These are phyloP conservation scores for Coregonus ussuriensis DNA, from an alignment of 2,797 vertebrate genomes.

Conservation along the genomic window DNA sequence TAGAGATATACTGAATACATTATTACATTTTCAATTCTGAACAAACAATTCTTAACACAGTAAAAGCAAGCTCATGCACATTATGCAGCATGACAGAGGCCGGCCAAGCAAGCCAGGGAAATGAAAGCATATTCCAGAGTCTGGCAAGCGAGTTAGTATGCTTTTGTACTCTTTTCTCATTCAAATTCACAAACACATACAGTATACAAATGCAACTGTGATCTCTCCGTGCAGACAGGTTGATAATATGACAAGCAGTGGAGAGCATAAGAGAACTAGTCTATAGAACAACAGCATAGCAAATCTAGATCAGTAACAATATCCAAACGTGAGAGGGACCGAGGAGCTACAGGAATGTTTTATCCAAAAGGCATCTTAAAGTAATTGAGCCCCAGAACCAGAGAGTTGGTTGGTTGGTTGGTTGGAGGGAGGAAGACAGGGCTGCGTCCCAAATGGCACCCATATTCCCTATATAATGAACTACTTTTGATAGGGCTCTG, in stretches of 20 bases:
- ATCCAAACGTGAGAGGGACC: neutral
- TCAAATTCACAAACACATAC: slow-evolving; percentile 41
- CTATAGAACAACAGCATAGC: slow-evolving; percentile 51
- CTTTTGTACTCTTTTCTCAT: slow-evolving; percentile 11
- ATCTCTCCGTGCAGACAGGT: slow-evolving; percentile 58
- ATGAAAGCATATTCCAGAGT: slow-evolving; percentile 31
- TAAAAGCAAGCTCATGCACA: slow-evolving; percentile 47
- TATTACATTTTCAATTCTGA: neutral
- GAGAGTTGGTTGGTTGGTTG: slow-evolving; percentile 30
- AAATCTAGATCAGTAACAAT: slow-evolving; percentile 17
- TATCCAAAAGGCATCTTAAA: slow-evolving; percentile 39
- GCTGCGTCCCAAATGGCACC: neutral
- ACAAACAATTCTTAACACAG: neutral
- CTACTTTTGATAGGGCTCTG: neutral
- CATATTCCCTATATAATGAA: neutral
- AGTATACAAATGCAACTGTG: slow-evolving; percentile 17
- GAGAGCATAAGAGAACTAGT: slow-evolving; percentile 21
- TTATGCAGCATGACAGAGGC: slow-evolving; percentile 11
- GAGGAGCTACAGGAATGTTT: too few species aligned
- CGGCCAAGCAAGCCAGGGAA: neutral
- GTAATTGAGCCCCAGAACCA: slow-evolving; percentile 70
- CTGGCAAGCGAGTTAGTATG: slow-evolving; percentile 16
- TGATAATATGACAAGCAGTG: slow-evolving; percentile 29
- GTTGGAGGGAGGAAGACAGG: slow-evolving; percentile 46
- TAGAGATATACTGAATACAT: slow-evolving; percentile 25